Evolutionary conservation across 2,113 vertebrate species (phyloP).

Genomic region (Eulemur macaco): DNA sequence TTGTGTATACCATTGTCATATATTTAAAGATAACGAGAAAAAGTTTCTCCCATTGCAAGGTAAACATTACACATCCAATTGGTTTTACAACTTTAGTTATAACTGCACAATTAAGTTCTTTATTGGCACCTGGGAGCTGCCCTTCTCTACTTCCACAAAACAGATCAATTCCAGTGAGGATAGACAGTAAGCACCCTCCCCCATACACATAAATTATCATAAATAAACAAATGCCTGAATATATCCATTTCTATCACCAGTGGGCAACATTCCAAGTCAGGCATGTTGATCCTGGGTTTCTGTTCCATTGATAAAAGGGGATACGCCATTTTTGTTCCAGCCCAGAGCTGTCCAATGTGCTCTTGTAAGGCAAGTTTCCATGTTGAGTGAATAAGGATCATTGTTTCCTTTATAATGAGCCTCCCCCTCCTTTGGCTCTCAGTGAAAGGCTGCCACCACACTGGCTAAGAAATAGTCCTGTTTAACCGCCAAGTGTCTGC

Average conservation of each 20-base stretch:
- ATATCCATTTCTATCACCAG: conserved; percentile 66
- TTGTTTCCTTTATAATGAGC: conserved; percentile 80
- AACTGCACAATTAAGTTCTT: background rate
- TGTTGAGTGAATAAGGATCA: conserved; percentile 78
- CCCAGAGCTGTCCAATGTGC: background rate
- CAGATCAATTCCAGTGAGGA: background rate
- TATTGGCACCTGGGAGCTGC: background rate
- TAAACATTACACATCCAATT: background rate
- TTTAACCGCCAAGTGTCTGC: conserved; percentile 62
- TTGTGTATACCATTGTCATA: background rate
- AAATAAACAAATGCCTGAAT: conserved; percentile 63
- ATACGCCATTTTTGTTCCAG: conserved; percentile 77
- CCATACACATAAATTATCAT: conserved; percentile 28
- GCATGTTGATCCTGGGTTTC: conserved; percentile 68
- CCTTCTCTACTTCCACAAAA: background rate
- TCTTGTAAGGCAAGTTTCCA: conserved; percentile 78
- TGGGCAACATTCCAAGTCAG: conserved; percentile 70
- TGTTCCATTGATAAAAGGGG: conserved; percentile 71
- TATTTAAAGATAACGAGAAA: background rate
- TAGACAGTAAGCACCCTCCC: background rate
- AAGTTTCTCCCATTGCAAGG: background rate
- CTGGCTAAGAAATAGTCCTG: conserved; percentile 70
- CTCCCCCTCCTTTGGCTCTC: conserved; percentile 79
- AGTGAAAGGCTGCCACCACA: conserved; percentile 76
- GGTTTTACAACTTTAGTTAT: background rate